A percentile compares a stretch with the other conserved stretches of the same genome.
Conservation (phyloP, 2,113 vertebrate genomes). For the Caranx ignobilis region DNA sequence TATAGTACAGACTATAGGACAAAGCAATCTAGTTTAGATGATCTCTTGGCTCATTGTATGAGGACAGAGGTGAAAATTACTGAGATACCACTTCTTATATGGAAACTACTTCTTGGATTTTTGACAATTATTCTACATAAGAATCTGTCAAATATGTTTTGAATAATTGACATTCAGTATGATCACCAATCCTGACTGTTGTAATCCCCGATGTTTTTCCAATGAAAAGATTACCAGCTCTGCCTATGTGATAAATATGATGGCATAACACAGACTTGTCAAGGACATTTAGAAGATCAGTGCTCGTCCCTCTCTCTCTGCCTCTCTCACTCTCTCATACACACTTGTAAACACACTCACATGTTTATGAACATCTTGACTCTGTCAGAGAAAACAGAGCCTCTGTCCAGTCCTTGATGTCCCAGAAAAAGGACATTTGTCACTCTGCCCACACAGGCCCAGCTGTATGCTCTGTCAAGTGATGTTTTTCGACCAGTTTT, state of each 20-base stretch:
- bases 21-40: background rate
- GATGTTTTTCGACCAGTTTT: background rate
- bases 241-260: constrained; percentile 14
- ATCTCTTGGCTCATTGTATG: background rate
- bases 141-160: constrained; percentile 16
- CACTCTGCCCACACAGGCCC: background rate
- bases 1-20: background rate
- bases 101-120: background rate
- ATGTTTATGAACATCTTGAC: constrained; percentile 19
- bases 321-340: too few species aligned
- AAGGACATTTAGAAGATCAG: constrained; percentile 48
- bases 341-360: background rate
- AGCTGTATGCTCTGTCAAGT: background rate
- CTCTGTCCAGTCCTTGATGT: constrained; percentile 15
- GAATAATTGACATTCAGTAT: background rate
- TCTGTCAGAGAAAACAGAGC: constrained; percentile 8
- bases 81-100: background rate
- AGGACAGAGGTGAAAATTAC: background rate
- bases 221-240: constrained; percentile 44
- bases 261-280: constrained; percentile 37
- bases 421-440: constrained; percentile 22
- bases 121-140: background rate
- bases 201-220: constrained; percentile 26
- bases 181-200: constrained; percentile 7
- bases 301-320: background rate